Base-by-base conservation (phyloP, 2,113 vertebrate genomes). In the Atractosteus spatula region DNA sequence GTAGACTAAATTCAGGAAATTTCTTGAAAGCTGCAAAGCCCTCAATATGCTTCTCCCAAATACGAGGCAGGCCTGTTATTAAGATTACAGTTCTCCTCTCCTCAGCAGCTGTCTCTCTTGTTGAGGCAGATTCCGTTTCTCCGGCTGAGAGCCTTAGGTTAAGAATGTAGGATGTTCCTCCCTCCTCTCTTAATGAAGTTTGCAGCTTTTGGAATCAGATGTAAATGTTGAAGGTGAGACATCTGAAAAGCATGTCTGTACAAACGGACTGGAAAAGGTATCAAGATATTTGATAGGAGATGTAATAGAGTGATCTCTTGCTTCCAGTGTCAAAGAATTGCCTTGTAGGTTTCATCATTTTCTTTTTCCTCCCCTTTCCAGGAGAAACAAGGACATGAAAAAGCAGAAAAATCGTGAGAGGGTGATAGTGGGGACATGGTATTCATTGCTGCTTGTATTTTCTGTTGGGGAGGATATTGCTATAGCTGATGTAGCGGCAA, bases 121-220 rank as follows among this genome's bases (percentile, higher is more conserved):
- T 82, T 83, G 74, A 83, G 78, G 75, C 82, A 71, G 80, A 87
- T 85, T 68, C 16, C 81, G 79, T 87, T 84, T 81, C 82, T 83
- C 43, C 62, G 3, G 62, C 14, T 66, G 66, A 69, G 66, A 73
- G 56, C 68, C 54, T 76, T 71, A 62, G 71, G 62, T 70, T 71
- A 69, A 76, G 68, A 79, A 64, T 42, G 76, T 4, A 74, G 68
- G 74, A 75, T 45, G 74, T 73, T 81, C 72, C 72, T 75, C 70
- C 73, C 62, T 72, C 62, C 71, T 71, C 64, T 69, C 74, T 74
- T 89, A 86, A 89, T 90, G 78, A 80, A 79, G 76, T 89, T 88
- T 86, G 76, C 88, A 90, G 88, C 80, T 81, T 83, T 83, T 68
- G 61, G 73, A 83, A 79, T 82, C 66, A 41, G 63, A 64, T 64